Base-by-base conservation (phyloP, 1,140 invertebrate species). In the Sminthurinus signatus region DNA sequence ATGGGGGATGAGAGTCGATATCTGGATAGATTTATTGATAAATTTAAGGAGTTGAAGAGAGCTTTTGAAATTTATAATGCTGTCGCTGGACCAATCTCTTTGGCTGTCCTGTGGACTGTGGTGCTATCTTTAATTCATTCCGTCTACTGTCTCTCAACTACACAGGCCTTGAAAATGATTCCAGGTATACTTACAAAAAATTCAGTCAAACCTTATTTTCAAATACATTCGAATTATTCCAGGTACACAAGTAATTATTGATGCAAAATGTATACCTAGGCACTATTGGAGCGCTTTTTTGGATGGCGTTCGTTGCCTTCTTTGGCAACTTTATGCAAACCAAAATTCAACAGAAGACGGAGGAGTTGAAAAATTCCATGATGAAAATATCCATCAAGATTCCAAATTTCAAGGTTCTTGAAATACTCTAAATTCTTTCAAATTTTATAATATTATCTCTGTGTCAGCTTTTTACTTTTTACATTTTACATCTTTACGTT, bases 281-380 rank as follows among this genome's bases (percentile, higher is more conserved):
- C 5, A 48, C 46, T 48, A 8, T 48, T 21, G 46, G 46, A 10
- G 5, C 8, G 8, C 10, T 48, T 21, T 48, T 48, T 19, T 48
- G 46, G 46, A 48, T 48, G 5, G 46, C 8, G 8, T 48, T 48
- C 21, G 5, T 48, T 5, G 17, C 46, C 19, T 48, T 10, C 21
- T 48, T 48, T 48, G 46, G 46, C 12, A 48, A 48, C 46, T 48
- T 48, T 19, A 48, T 48, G 46, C 8, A 48, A 21, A 8, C 17
- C 8, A 48, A 48, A 19, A 19, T 48, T 39, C 8, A 39, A 17
- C 36, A 39, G 17, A 17, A 10, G 8, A 8, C 8, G 8, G 36
- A 39, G 17, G 36, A 39, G 17, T 39, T 39, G 17, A 39, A 39
- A 39, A 39, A 39, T 39, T 10, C 36, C 17, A 10, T 39, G 36